Percentiles rank a stretch among this genome's conserved stretches.
phyloP scores from a whole-genome alignment of 2,888 invertebrate genomes.

The Leptinotarsa peninsularis region DNA sequence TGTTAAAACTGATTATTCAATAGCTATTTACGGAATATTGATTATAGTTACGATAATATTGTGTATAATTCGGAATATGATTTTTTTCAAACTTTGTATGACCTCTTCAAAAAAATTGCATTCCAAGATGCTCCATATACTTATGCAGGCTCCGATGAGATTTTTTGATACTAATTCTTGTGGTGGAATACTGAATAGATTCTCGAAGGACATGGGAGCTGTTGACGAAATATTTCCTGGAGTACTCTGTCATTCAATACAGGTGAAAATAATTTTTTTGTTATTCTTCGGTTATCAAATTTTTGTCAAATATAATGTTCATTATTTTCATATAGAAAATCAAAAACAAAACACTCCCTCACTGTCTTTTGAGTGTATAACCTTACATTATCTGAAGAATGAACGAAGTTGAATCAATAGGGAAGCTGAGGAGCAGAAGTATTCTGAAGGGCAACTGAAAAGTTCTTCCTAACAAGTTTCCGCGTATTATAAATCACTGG shows the following conservation, averaged over 20 bases:
- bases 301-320: too few species aligned
- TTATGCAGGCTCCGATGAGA: constrained; percentile 71
- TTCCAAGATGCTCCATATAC: constrained; percentile 79
- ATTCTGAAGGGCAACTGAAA: too few species aligned
- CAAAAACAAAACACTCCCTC: too few species aligned
- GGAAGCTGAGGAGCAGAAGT: too few species aligned
- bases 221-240: constrained; percentile 81
- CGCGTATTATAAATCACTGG: too few species aligned
- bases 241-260: constrained; percentile 71
- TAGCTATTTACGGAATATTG: constrained; percentile 69
- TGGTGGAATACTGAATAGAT: constrained; percentile 82
- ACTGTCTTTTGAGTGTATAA: too few species aligned
- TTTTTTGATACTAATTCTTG: constrained; percentile 89
- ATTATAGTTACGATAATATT: constrained; percentile 71
- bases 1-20: constrained; percentile 48
- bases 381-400: too few species aligned
- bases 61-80: constrained; percentile 73
- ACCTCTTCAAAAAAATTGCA: constrained; percentile 80
- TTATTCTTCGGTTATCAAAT: neutral
- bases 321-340: too few species aligned
- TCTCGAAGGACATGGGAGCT: constrained; percentile 85
- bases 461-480: too few species aligned
- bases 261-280: constrained; percentile 66
- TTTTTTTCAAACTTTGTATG: constrained; percentile 81
- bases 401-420: too few species aligned